phyloP scores from a whole-genome alignment of 2,113 vertebrate species.

The Vulpes lagopus region DNA sequence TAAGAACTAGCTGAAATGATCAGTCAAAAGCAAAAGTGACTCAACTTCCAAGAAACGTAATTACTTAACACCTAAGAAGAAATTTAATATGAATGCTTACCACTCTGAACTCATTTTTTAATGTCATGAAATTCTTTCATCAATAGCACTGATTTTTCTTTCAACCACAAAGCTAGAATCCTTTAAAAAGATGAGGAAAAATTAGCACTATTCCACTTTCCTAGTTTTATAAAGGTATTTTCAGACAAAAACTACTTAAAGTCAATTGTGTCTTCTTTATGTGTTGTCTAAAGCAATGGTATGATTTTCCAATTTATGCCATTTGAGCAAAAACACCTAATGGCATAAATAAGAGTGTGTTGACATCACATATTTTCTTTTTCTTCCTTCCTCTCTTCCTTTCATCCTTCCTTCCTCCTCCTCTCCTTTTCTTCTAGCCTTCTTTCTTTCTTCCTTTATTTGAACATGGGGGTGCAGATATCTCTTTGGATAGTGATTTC shows the following conservation, averaged over 20 bases:
- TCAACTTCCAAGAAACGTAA: conserved; percentile 84
- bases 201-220: background rate
- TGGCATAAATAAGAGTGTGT: background rate
- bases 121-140: background rate
- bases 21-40: conserved; percentile 80
- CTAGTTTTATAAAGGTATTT: conserved; percentile 10
- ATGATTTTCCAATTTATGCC: background rate
- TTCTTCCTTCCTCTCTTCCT: background rate
- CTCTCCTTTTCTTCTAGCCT: background rate
- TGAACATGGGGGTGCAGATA: background rate
- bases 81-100: background rate
- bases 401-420: background rate
- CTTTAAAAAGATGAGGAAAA: background rate
- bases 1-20: conserved; percentile 90
- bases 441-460: background rate
- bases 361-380: background rate
- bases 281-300: background rate
- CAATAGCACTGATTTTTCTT: background rate
- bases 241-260: background rate
- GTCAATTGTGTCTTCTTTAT: background rate
- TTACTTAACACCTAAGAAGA: conserved; percentile 82
- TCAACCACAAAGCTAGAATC: background rate
- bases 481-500: background rate
- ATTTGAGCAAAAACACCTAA: background rate
- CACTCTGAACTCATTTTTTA: background rate